Evolutionary conservation across 2,888 invertebrate species (phyloP).

Genomic region (Nysson spinosus): DNA sequence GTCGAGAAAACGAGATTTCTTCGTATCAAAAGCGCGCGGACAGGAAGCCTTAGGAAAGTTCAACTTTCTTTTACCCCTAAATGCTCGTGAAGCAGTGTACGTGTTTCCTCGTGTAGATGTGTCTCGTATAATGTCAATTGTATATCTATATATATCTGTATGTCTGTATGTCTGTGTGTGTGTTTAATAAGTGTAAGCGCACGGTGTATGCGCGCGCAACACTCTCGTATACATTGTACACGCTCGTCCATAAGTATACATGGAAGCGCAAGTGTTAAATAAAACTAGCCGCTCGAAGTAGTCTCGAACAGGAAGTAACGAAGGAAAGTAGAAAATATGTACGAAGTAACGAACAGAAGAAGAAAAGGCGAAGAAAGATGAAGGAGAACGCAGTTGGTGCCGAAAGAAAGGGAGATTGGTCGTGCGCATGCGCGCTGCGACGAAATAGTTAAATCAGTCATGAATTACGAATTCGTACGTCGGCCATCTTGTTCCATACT

Average conservation of each 20-base stretch:
- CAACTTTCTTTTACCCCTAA: conserved; percentile 9
- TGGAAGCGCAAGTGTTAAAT: conserved; percentile 41
- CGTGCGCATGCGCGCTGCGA: conserved; percentile 16
- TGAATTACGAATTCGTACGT: neutral
- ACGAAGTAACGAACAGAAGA: neutral
- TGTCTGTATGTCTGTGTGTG: conserved; percentile 6
- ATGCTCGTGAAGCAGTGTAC: conserved; percentile 26
- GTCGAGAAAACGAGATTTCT: conserved; percentile 4
- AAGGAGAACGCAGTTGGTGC: conserved; percentile 27
- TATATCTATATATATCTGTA: conserved; percentile 6
- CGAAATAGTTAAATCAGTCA: too few species aligned
- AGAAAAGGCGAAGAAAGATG: neutral
- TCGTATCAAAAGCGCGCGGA: conserved; percentile 11
- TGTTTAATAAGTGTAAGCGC: conserved; percentile 9
- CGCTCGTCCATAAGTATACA: conserved; percentile 29
- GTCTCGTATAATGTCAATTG: too few species aligned
- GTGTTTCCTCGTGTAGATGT: conserved; percentile 18
- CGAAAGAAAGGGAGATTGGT: conserved; percentile 9
- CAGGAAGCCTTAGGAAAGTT: conserved; percentile 22
- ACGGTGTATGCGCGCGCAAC: conserved; percentile 39
- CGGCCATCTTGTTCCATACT: too few species aligned
- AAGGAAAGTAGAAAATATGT: too few species aligned
- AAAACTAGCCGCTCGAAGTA: too few species aligned
- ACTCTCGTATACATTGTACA: conserved; percentile 56
- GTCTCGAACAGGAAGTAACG: too few species aligned